phyloP scores from a whole-genome alignment of 2,888 invertebrate species.

The Oasisia sp. region DNA sequence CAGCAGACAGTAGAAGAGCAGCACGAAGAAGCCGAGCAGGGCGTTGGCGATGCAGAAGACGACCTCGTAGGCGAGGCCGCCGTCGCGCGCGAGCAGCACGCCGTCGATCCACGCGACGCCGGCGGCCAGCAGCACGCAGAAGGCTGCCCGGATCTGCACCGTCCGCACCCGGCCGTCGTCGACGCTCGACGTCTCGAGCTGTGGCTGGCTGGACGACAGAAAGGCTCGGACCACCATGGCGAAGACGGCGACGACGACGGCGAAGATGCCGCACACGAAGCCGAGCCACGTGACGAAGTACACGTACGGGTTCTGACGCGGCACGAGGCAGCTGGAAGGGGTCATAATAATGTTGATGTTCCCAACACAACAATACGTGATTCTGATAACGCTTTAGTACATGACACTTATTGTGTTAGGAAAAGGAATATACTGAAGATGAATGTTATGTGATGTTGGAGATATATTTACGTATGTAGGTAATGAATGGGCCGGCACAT shows the following conservation, averaged over 20 bases:
- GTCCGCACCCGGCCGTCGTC: slow-evolving; percentile 41
- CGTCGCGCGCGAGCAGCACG: slow-evolving; percentile 56
- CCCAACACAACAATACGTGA: background rate
- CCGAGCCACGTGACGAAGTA: slow-evolving; percentile 32
- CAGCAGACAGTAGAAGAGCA: background rate
- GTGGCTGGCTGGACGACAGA: slow-evolving; percentile 21
- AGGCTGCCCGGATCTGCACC: slow-evolving; percentile 55
- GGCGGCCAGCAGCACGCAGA: slow-evolving; percentile 58
- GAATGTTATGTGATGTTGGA: too few species aligned
- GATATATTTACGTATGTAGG: too few species aligned
- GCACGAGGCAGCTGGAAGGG: slow-evolving; percentile 28
- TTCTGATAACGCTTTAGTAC: too few species aligned
- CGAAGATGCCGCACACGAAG: slow-evolving; percentile 19
- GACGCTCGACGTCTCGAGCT: slow-evolving; percentile 20
- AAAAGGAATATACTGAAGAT: too few species aligned
- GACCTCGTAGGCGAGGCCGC: slow-evolving; percentile 56
- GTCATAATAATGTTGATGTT: background rate
- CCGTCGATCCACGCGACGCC: slow-evolving; percentile 62
- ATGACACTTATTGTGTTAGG: too few species aligned
- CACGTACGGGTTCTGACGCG: slow-evolving; percentile 20
- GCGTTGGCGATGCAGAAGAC: slow-evolving; percentile 55
- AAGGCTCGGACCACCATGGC: slow-evolving; percentile 26
- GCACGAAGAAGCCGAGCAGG: slow-evolving; percentile 6
- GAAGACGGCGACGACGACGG: slow-evolving; percentile 22
- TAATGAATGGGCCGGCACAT: too few species aligned